A percentile compares a stretch with the other conserved stretches of the same genome.
phyloP scores from a whole-genome alignment of 2,797 vertebrate genomes.

The Helarctos malayanus region DNA sequence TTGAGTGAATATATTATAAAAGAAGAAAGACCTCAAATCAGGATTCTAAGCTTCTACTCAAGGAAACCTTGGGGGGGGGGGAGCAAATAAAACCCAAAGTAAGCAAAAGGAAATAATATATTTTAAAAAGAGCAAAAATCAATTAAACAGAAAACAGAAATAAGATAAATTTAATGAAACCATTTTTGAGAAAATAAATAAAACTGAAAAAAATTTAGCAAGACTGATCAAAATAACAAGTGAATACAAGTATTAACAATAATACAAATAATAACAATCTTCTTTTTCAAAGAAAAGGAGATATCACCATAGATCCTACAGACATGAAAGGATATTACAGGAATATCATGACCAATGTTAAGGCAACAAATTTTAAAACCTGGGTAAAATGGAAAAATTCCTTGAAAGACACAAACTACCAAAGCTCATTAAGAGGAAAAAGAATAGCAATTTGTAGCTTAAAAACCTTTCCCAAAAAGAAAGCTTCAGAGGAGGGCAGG shows the following conservation, averaged over 20 bases:
- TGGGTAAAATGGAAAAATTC: neutral
- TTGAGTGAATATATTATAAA: neutral
- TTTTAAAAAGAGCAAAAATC: neutral
- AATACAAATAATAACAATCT: neutral
- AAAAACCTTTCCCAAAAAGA: neutral
- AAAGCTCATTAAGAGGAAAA: neutral
- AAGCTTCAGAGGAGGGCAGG: neutral
- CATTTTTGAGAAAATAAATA: slow-evolving; percentile 1
- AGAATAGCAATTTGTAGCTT: neutral
- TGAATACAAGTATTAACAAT: neutral
- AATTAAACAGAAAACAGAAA: neutral
- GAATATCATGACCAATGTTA: neutral
- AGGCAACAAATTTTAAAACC: neutral
- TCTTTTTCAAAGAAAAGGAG: neutral
- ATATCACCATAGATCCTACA: neutral
- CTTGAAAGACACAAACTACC: neutral
- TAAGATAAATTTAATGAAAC: neutral
- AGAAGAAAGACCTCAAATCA: neutral
- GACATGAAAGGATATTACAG: neutral
- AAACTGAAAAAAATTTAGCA: neutral
- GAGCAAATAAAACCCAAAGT: neutral
- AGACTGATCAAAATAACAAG: neutral
- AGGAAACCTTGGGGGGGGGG: neutral
- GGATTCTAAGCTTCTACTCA: neutral
- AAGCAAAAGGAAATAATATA: neutral